phyloP scores from a whole-genome alignment of 2,888 invertebrate genomes.

The Cartodere bifasciata region DNA sequence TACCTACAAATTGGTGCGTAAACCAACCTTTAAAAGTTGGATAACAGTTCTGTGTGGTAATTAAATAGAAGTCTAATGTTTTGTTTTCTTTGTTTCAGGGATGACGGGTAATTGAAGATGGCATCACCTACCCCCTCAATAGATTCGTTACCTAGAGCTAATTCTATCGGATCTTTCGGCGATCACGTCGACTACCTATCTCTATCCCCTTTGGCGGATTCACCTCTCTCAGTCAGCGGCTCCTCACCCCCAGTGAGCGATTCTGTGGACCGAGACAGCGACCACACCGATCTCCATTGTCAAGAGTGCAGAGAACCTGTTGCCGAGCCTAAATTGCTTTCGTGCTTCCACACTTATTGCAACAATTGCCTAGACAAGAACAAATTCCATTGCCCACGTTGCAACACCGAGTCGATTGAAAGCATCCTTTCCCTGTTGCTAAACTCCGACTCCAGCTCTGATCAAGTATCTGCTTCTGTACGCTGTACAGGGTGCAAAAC shows the following conservation, averaged over 20 bases:
- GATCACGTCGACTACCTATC: slow-evolving; percentile 69
- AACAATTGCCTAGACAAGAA: slow-evolving; percentile 68
- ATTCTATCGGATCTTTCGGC: slow-evolving; percentile 77
- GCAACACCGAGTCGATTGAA: slow-evolving; percentile 38
- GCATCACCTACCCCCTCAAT: slow-evolving; percentile 86
- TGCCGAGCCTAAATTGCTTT: slow-evolving; percentile 60
- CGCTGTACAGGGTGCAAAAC: slow-evolving; percentile 95
- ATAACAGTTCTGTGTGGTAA: too few relatives aligned
- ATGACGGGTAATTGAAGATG: slow-evolving; percentile 86
- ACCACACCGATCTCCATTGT: slow-evolving; percentile 36
- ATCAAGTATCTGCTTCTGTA: slow-evolving; percentile 34
- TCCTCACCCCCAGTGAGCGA: slow-evolving; percentile 79
- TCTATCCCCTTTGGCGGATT: slow-evolving; percentile 44
- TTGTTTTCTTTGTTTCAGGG: slow-evolving; percentile 49
- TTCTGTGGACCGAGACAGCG: slow-evolving; percentile 57
- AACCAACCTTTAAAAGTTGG: too few relatives aligned
- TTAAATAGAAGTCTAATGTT: too few relatives aligned
- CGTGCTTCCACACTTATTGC: slow-evolving; percentile 78
- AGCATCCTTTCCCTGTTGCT: slow-evolving; percentile 33
- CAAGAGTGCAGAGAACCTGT: slow-evolving; percentile 65
- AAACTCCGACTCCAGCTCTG: slow-evolving; percentile 4
- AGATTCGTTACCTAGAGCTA: slow-evolving; percentile 84
- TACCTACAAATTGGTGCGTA: too few relatives aligned
- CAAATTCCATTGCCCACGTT: slow-evolving; percentile 63
- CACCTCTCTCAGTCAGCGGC: slow-evolving; percentile 72